Conservation (phyloP, 2,113 vertebrate species). For the Laticauda laticaudata region DNA sequence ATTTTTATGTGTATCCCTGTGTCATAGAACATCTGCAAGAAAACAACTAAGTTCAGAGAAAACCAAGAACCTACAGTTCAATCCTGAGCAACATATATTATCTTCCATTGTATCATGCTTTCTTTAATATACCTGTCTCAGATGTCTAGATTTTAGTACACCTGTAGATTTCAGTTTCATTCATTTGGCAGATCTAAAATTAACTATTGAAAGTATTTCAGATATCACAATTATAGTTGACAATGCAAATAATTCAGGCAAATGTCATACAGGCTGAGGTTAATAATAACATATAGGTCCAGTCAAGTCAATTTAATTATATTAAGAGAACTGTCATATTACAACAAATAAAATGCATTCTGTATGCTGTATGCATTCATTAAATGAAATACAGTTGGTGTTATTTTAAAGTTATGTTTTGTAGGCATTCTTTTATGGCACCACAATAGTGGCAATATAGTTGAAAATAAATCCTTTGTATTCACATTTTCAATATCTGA, state of each 20-base stretch:
- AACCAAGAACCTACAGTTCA: no score
- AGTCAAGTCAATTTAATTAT: constrained; percentile 17
- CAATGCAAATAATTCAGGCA: not conserved
- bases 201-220: no score
- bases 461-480: constrained; percentile 43
- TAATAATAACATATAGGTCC: constrained; percentile 34
- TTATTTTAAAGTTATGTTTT: constrained; percentile 30
- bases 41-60: no score
- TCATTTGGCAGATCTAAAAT: no score
- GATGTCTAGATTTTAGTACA: no score
- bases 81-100: no score
- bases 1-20: no score
- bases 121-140: no score
- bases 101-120: no score
- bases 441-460: constrained; percentile 44
- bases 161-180: no score
- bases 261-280: not conserved
- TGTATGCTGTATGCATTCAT: constrained; percentile 29
- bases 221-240: no score
- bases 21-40: no score
- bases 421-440: constrained; percentile 31
- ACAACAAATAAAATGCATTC: not conserved
- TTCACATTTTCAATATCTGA: constrained; percentile 53
- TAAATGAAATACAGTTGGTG: not conserved
- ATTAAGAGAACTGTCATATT: not conserved